A percentile compares a stretch with the other conserved stretches of the same genome.
phyloP scores from a whole-genome alignment of 2,113 vertebrate genomes.

The Melanostigma gelatinosum region DNA sequence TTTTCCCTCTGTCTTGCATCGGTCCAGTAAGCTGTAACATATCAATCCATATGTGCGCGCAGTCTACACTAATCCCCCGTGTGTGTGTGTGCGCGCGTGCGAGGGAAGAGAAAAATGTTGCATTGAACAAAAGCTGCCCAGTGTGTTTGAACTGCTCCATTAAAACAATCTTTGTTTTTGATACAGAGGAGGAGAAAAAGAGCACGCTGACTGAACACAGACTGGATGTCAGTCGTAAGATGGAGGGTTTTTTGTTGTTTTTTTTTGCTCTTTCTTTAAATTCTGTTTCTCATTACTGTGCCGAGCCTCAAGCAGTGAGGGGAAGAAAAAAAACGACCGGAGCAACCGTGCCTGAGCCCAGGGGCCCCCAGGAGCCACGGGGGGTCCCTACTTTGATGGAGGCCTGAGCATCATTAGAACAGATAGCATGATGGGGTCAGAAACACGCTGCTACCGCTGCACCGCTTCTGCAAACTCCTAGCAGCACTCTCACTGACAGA shows the following conservation, averaged over 20 bases:
- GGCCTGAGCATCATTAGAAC: conserved; percentile 84
- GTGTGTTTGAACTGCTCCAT: conserved; percentile 77
- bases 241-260: conserved; percentile 72
- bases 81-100: conserved; percentile 14
- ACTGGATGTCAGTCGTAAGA: conserved; percentile 74
- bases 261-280: conserved; percentile 76
- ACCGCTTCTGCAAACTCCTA: conserved; percentile 61
- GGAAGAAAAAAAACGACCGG: conserved; percentile 59
- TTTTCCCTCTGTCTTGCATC: conserved; percentile 63
- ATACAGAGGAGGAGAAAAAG: conserved; percentile 69
- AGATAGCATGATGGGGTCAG: conserved; percentile 78
- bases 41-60: conserved; percentile 72
- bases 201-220: conserved; percentile 73
- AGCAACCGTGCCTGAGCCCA: conserved; percentile 75
- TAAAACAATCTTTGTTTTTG: conserved; percentile 82
- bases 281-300: conserved; percentile 79
- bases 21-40: conserved; percentile 79
- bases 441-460: conserved; percentile 65
- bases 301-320: conserved; percentile 70
- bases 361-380: conserved; percentile 75
- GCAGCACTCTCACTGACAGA: conserved; percentile 60
- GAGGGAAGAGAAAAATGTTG: conserved; percentile 60
- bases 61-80: conserved; percentile 64
- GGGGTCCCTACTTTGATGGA: conserved; percentile 83
- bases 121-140: conserved; percentile 75